Evolutionary conservation across 1,140 invertebrate species (phyloP).

Genomic region (Glossosoma conforme): DNA sequence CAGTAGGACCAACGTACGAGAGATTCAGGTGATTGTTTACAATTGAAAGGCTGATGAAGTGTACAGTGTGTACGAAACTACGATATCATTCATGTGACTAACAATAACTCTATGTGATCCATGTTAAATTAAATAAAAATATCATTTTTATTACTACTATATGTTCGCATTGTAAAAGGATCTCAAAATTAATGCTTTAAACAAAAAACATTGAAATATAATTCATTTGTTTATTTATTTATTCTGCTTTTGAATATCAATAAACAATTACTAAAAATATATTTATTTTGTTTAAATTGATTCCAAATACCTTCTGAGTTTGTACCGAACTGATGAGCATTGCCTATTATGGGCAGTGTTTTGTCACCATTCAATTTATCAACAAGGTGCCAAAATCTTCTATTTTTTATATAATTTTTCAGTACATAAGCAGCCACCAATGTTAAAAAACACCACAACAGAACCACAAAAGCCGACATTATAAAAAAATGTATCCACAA

Average conservation of each 20-base stretch:
- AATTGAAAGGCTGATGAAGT: too few species aligned
- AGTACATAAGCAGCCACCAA: background rate
- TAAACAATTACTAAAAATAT: background rate
- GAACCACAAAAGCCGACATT: conserved; percentile 12
- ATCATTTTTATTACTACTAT: too few species aligned
- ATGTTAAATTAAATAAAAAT: too few species aligned
- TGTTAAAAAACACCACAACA: conserved; percentile 5
- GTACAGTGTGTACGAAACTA: too few species aligned
- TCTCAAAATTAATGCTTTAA: background rate
- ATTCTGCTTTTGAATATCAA: background rate
- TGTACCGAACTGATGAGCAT: conserved; percentile 17
- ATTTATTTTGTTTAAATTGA: background rate
- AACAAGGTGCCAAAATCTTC: conserved; percentile 21
- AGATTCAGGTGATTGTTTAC: too few species aligned
- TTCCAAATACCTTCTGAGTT: conserved; percentile 19
- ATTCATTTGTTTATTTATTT: too few species aligned
- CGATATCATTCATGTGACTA: too few species aligned
- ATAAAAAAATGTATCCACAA: too few species aligned
- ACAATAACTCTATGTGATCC: too few species aligned
- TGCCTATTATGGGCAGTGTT: conserved; percentile 19
- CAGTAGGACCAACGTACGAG: too few species aligned
- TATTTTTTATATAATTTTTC: conserved; percentile 16
- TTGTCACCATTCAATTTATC: conserved; percentile 17
- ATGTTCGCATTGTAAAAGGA: too few species aligned
- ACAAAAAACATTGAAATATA: background rate